Evolutionary conservation across 2,797 vertebrate genomes (phyloP).

Genomic region (Squalus acanthias): DNA sequence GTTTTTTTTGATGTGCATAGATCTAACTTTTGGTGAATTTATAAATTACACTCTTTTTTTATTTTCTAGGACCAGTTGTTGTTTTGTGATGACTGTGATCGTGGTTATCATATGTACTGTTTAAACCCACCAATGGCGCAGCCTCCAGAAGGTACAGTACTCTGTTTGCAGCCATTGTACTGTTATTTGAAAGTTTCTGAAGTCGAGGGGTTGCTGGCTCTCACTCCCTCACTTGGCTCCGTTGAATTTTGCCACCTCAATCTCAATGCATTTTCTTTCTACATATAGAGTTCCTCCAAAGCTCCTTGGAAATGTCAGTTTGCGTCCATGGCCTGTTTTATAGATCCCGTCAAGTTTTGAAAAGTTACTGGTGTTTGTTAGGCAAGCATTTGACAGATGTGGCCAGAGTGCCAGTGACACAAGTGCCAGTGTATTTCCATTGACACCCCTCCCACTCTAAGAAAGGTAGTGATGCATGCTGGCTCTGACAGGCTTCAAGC

Average conservation of each 20-base stretch:
- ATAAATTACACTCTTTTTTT: not conserved
- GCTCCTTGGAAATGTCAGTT: not conserved
- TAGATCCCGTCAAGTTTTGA: not conserved
- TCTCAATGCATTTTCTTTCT: not conserved
- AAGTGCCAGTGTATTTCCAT: not conserved
- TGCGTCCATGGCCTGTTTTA: not conserved
- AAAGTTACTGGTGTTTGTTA: too few species aligned
- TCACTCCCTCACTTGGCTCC: not conserved
- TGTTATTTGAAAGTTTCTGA: not conserved
- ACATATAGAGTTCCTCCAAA: not conserved
- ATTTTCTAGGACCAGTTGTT: slow-evolving; percentile 86
- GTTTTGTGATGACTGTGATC: slow-evolving; percentile 97
- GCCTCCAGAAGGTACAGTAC: slow-evolving; percentile 82
- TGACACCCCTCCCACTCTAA: not conserved
- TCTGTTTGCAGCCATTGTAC: not conserved
- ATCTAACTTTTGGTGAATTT: not conserved
- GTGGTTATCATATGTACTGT: slow-evolving; percentile 99
- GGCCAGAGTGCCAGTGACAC: not conserved
- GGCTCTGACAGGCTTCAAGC: not conserved
- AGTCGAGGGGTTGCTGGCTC: not conserved
- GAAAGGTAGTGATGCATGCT: too few species aligned
- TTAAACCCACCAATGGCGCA: slow-evolving; percentile 92
- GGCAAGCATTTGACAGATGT: not conserved
- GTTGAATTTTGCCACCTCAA: not conserved
- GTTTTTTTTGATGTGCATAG: not conserved